Evolutionary conservation across 2,888 invertebrate genomes (phyloP), one percentile per base, ranked within the genome.

Genomic region (Brassicogethes aeneus): DNA sequence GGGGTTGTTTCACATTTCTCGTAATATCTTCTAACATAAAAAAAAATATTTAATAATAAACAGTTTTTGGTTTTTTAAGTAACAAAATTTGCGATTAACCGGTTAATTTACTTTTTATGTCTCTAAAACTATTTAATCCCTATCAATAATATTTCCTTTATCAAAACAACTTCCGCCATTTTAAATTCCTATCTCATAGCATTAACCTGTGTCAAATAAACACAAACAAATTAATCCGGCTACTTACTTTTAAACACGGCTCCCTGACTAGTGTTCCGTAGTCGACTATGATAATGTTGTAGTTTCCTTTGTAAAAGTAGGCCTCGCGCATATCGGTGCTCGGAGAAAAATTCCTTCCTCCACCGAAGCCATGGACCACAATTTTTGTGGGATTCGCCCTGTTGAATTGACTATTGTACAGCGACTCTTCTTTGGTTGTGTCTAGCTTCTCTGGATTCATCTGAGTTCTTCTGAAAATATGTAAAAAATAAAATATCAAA

Each of bases 341-440:
- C 0, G 90, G 90, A 1, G 86, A 82, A 17, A 83, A 71, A 60
- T 84, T 80, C 46, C 88, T 70, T 1, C 90, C 89, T 0, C 89
- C 90, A 0, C 90, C 89, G 57, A 94, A 93, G 3, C 93, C 93
- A 59, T 93, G 93, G 13, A 93, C 86, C 34, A 94, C 80, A 15
- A 94, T 75, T 70, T 93, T 93, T 3, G 89, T 88, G 0, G 85
- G 82, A 63, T 86, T 79, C 0, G 73, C 75, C 0, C 80, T 75
- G 65, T 91, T 85, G 65, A 89, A 93, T 52, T 76, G 79, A 0
- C 88, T 85, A 44, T 75, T 74, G 50, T 79, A 79, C 15, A 92
- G 66, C 0, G 88, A 83, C 29, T 82, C 77, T 34, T 76, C 70
- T 54, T 82, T 76, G 15, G 79, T 71, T 0, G 86, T 82, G 59